Conservation (phyloP, 1,140 invertebrate species). For the Ceratosolen fusciceps region DNA sequence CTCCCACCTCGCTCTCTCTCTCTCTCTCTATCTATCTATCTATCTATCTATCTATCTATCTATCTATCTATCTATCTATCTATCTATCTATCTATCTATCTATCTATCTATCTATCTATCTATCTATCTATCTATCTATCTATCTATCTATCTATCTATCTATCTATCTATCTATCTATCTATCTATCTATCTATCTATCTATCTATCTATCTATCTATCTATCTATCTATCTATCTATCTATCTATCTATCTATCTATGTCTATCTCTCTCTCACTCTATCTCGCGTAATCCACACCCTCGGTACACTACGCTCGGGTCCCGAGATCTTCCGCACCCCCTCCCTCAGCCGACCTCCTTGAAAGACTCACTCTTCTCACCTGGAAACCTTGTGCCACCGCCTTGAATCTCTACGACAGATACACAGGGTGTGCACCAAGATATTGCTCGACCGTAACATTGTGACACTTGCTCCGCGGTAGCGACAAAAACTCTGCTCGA, state of each 20-base stretch:
- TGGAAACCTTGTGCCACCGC: slow-evolving; percentile 53
- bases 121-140: slow-evolving; percentile 49
- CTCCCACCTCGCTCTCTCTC: slow-evolving; percentile 51
- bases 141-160: slow-evolving; percentile 48
- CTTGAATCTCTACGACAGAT: neutral
- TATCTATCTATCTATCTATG: no score
- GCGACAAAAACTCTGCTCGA: neutral
- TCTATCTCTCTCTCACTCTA: neutral
- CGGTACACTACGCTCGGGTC: no score
- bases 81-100: slow-evolving; percentile 48
- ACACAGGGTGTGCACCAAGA: slow-evolving; percentile 5
- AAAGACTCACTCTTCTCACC: slow-evolving; percentile 36
- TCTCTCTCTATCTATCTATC: slow-evolving; percentile 39
- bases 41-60: slow-evolving; percentile 48
- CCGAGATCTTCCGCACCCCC: no score
- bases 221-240: slow-evolving; percentile 33
- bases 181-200: slow-evolving; percentile 48
- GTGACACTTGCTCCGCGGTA: neutral
- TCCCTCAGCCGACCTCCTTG: neutral
- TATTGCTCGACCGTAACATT: neutral
- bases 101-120: slow-evolving; percentile 35
- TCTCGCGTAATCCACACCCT: no score
- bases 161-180: slow-evolving; percentile 39
- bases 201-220: slow-evolving; percentile 48
- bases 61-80: slow-evolving; percentile 48